phyloP scores from a whole-genome alignment of 2,113 vertebrate genomes.

The Megaceryle maxima region DNA sequence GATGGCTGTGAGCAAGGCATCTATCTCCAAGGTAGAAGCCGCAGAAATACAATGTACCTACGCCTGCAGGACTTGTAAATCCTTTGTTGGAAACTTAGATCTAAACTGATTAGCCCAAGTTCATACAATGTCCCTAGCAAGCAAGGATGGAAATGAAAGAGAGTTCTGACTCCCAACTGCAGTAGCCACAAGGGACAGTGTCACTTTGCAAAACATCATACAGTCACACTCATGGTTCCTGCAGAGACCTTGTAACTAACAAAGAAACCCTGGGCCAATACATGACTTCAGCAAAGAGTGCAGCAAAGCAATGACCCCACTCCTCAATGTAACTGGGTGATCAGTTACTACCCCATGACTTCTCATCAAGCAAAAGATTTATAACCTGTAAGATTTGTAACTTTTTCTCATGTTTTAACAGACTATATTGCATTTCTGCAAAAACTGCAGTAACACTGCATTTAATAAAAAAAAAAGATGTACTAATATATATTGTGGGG shows the following conservation, averaged over 20 bases:
- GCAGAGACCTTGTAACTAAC: not conserved
- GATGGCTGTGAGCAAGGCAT: not conserved
- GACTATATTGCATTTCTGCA: not conserved
- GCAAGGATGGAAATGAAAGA: not conserved
- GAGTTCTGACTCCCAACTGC: not conserved
- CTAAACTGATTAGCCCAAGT: not conserved
- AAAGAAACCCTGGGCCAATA: not conserved
- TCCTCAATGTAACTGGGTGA: not conserved
- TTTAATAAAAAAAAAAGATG: not conserved
- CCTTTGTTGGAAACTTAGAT: not conserved
- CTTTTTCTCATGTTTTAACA: not conserved
- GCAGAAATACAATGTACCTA: not conserved
- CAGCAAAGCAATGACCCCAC: not conserved
- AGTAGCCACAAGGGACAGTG: not conserved
- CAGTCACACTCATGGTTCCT: rapidly evolving
- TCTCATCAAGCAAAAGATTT: not conserved
- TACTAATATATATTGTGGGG: not conserved
- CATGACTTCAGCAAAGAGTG: not conserved
- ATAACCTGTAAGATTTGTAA: too few relatives aligned
- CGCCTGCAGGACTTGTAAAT: not conserved
- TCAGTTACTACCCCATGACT: not conserved
- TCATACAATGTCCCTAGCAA: not conserved
- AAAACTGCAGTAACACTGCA: not conserved
- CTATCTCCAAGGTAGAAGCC: not conserved
- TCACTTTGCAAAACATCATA: not conserved